Percentiles rank a stretch among this genome's conserved stretches.
These are phyloP conservation scores for Sialis lutaria DNA, from an alignment of 2,888 invertebrate species.

Conservation along the genomic window DNA sequence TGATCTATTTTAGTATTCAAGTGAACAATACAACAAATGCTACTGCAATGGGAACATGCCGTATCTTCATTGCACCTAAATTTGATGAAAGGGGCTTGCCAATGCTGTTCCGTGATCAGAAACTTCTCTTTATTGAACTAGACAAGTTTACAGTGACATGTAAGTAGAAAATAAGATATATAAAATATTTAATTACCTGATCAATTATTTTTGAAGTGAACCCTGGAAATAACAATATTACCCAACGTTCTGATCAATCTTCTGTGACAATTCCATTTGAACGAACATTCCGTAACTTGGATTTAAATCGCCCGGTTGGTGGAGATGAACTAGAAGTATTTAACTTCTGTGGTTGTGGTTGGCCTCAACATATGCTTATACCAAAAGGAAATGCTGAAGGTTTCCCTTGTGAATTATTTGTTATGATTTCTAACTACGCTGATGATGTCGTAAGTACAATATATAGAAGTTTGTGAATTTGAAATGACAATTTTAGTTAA, in stretches of 20 bases:
- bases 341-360: slow-evolving; percentile 78
- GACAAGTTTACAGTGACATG: slow-evolving; percentile 48
- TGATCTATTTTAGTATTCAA: slow-evolving; percentile 23
- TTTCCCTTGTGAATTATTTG: slow-evolving; percentile 49
- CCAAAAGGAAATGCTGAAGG: slow-evolving; percentile 54
- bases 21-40: slow-evolving; percentile 36
- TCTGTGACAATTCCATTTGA: slow-evolving; percentile 72
- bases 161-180: slow-evolving; percentile 25
- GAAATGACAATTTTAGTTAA: background rate
- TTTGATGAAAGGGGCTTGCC: slow-evolving; percentile 43
- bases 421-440: slow-evolving; percentile 57
- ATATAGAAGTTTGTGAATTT: background rate
- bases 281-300: slow-evolving; percentile 57
- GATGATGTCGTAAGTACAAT: slow-evolving; percentile 37
- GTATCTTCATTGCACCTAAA: slow-evolving; percentile 54
- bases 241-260: slow-evolving; percentile 48
- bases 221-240: slow-evolving; percentile 47
- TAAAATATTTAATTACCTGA: slow-evolving; percentile 1
- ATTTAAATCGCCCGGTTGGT: slow-evolving; percentile 38
- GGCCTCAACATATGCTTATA: slow-evolving; percentile 68
- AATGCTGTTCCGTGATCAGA: slow-evolving; percentile 44
- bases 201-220: slow-evolving; percentile 31
- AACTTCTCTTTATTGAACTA: slow-evolving; percentile 48
- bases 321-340: slow-evolving; percentile 35
- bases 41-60: slow-evolving; percentile 40